These are phyloP conservation scores for Mus caroli DNA, from an alignment of 2,797 vertebrate genomes.

Conservation along the genomic window DNA sequence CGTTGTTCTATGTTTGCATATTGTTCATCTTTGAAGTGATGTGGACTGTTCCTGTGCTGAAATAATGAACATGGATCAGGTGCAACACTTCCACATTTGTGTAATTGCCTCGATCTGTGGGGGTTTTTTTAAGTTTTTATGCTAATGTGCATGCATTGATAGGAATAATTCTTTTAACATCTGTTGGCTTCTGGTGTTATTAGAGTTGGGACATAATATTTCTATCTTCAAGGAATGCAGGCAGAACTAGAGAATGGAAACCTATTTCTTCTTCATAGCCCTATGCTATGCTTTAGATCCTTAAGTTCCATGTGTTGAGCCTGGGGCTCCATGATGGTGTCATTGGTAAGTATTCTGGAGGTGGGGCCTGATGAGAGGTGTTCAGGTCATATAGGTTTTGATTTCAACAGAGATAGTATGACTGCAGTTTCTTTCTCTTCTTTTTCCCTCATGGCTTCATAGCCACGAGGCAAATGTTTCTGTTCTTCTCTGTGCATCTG, in stretches of 20 bases:
- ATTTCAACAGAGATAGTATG: not conserved
- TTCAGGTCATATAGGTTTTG: not conserved
- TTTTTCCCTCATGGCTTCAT: not conserved
- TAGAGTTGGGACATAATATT: not conserved
- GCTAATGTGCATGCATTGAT: conserved; percentile 17
- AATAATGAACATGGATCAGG: conserved; percentile 19
- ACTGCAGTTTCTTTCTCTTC: not conserved
- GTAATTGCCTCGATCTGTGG: not conserved
- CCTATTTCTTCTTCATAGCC: not conserved
- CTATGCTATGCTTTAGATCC: not conserved
- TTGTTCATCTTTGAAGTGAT: conserved; percentile 18
- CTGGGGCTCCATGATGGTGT: not conserved
- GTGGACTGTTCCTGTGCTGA: not conserved
- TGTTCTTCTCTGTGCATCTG: not conserved
- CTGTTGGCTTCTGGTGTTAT: conserved; percentile 27
- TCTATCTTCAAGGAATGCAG: conserved; percentile 17
- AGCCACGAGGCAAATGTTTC: not conserved
- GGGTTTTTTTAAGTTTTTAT: not conserved
- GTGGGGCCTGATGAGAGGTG: not conserved
- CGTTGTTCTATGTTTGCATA: not conserved
- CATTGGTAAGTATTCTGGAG: not conserved
- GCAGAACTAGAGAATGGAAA: not conserved
- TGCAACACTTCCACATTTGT: conserved; percentile 1
- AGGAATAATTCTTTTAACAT: conserved; percentile 42
- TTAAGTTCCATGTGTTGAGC: not conserved